Evolutionary conservation across 2,888 invertebrate genomes (phyloP).

Genomic region (Periphyllus acericola): DNA sequence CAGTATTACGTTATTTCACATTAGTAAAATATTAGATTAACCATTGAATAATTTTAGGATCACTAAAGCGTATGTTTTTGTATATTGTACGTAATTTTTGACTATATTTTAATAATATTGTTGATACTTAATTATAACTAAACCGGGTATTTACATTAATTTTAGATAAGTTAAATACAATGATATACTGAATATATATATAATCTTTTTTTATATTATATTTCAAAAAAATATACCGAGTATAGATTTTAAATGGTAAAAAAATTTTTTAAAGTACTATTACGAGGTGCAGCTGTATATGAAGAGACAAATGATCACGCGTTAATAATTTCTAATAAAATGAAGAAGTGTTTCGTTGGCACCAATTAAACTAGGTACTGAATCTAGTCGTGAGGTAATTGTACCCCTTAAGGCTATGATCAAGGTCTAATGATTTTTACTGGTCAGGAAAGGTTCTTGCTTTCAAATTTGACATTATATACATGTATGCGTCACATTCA

Average conservation of each 20-base stretch:
- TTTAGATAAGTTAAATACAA: too few relatives aligned
- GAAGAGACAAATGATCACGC: neutral
- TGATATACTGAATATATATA: too few relatives aligned
- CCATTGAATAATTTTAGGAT: too few relatives aligned
- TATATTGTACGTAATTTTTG: too few relatives aligned
- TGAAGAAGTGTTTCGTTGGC: neutral
- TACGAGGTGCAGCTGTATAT: neutral
- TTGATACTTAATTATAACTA: too few relatives aligned
- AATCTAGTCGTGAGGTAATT: conserved; percentile 1
- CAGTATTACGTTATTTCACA: neutral
- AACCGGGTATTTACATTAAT: too few relatives aligned
- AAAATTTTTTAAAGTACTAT: too few relatives aligned
- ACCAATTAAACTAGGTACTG: neutral
- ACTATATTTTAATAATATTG: too few relatives aligned
- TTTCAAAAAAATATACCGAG: too few relatives aligned
- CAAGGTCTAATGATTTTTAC: conserved; percentile 15
- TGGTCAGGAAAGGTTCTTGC: conserved; percentile 33
- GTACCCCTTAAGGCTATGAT: conserved; percentile 13
- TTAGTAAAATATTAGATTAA: neutral
- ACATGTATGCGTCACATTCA: neutral
- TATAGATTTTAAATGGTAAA: too few relatives aligned
- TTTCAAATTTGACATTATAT: conserved; percentile 33
- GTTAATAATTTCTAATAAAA: neutral
- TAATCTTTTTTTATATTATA: too few relatives aligned
- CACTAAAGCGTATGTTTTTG: too few relatives aligned